Evolutionary conservation across 2,888 invertebrate species (phyloP), one percentile per base, ranked within the genome.

Genomic region (Harpalus rufipes): DNA sequence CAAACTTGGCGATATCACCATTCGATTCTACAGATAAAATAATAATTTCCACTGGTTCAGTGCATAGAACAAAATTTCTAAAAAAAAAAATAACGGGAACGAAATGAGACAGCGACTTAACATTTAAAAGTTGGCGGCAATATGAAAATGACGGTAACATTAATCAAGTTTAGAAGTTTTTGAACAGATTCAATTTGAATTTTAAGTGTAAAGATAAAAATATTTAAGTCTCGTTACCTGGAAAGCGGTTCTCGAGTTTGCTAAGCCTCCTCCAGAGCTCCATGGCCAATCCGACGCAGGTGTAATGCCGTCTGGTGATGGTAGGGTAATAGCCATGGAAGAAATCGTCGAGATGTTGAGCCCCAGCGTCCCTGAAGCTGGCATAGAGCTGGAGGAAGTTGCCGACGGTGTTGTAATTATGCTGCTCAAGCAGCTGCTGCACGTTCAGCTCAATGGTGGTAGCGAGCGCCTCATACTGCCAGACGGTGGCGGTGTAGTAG

Each of bases 331-430:
- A 97, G 84, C 91, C 90, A 87, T 94, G 94, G 91, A 95, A 97
- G 89, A 96, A 95, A 87, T 95, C 93, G 87, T 93, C 93, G 87
- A 97, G 91, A 87, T 93, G 93, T 84, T 93, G 93, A 89, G 94
- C 94, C 79, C 93, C 92, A 79, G 94, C 93, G 86, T 92, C 92
- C 88, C 94, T 94, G 91, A 93, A 95, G 86, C 92, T 92, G 87
- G 95, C 95, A 91, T 92, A 93, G 88, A 95, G 92, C 87, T 92
- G 92, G 88, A 97, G 92, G 91, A 97, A 96, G 91, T 97, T 97
- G 91, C 95, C 95, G 87, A 97, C 94, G 81, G 97, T 97, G 92
- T 98, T 96, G 91, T 98, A 98, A 91, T 96, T 96, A 90, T 97
- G 96, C 88, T 95, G 94, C 89, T 95, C 95, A 89, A 98, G 93